Percentiles rank a stretch among this genome's conserved stretches.
Conservation (phyloP, 2,888 invertebrate genomes). For the Ophion ventricosus region DNA sequence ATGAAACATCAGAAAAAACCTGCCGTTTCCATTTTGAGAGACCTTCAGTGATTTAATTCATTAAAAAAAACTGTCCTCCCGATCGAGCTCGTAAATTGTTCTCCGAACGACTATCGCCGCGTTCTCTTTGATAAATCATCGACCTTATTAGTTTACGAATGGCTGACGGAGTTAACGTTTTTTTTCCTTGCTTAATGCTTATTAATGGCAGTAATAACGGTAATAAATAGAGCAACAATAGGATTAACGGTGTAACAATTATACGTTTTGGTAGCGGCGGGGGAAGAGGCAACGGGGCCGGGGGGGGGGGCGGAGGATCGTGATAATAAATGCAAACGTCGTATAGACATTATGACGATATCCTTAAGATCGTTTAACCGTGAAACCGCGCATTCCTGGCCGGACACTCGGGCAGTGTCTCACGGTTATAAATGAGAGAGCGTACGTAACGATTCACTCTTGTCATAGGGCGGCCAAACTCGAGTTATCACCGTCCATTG, state of each 20-base stretch:
- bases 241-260: conserved; percentile 75
- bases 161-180: conserved; percentile 62
- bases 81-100: not conserved
- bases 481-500: conserved; percentile 82
- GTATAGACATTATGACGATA: conserved; percentile 54
- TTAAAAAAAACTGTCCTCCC: conserved; percentile 7
- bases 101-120: conserved; percentile 1
- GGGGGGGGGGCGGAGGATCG: conserved; percentile 44
- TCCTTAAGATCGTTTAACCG: conserved; percentile 56
- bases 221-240: conserved; percentile 77
- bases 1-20: too few species aligned
- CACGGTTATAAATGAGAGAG: conserved; percentile 64
- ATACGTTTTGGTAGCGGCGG: conserved; percentile 65
- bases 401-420: conserved; percentile 52
- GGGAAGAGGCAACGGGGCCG: not conserved
- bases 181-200: conserved; percentile 58
- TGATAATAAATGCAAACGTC: conserved; percentile 61
- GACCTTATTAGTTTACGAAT: conserved; percentile 39
- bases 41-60: too few species aligned
- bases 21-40: too few species aligned
- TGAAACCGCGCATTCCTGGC: conserved; percentile 57
- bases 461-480: conserved; percentile 83
- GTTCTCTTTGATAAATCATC: conserved; percentile 31
- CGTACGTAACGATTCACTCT: conserved; percentile 78
- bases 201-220: conserved; percentile 79